Evolutionary conservation across 1,140 invertebrate species (phyloP), one percentile per base, ranked within the genome.

Genomic region (Magallana ariakensis): DNA sequence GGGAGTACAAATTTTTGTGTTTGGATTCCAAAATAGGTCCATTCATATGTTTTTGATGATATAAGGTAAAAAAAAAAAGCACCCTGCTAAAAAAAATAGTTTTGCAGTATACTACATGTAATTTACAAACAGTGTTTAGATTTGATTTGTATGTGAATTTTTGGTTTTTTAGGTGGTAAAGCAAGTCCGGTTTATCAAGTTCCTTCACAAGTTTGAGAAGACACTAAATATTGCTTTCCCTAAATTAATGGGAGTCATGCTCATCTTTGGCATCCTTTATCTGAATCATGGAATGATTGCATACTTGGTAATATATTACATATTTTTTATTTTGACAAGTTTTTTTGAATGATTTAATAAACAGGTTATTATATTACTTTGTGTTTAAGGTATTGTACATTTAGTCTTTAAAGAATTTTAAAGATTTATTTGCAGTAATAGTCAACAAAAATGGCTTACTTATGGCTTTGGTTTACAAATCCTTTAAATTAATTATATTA

Each of bases 111-210:
- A 46, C 4, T 3, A 60, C 16, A 60, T 60, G 58, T n/a, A 46
- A 46, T 46, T 62, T 62, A 4, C 15, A 19, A 19, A 16, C 60
- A 62, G 2, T 16, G 33, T 46, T 4, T 5, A 46, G 33, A 46
- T 46, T 46, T 46, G 33, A 46, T 46, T 46, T 46, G 2, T 46
- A 46, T 46, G 33, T 46, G 33, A 46, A 46, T 46, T 4, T 46
- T 46, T 46, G 33, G 33, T 46, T 83, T 26, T 89, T 15, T 84
- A 94, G 93, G 87, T 94, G 85, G 91, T 92, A 33, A 90, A 89
- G 53, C 93, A 94, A 85, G 82, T 93, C n/a, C 86, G 92, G 56
- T 94, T 93, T 88, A 89, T 91, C 83, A 91, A 89, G 56, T 89
- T 89, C 54, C 85, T 93, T 46, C 87, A 91, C 58, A 89, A 91